Evolutionary conservation across 2,113 vertebrate genomes (phyloP).

Genomic region (Chaetops frenatus): DNA sequence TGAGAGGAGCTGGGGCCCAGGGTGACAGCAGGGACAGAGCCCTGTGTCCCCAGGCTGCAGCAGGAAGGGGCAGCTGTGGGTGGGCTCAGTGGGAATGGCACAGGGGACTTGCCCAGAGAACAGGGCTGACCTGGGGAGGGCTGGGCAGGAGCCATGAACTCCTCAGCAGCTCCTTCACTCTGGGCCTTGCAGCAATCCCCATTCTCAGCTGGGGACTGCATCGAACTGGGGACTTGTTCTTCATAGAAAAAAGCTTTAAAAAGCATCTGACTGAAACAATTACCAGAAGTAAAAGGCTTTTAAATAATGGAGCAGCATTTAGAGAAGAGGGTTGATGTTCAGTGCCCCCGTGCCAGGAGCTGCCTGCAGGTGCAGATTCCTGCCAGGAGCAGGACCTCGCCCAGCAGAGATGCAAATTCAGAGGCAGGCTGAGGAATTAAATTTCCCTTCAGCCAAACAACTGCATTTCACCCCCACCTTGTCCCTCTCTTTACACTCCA

Average conservation of each 20-base stretch:
- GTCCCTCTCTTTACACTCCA: background rate
- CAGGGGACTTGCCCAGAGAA: background rate
- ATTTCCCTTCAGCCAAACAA: background rate
- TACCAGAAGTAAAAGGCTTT: background rate
- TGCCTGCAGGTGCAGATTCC: background rate
- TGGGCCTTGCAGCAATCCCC: background rate
- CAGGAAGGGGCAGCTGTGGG: background rate
- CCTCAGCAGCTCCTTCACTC: background rate
- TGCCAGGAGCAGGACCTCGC: background rate
- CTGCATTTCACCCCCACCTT: background rate
- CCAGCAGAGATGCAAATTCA: background rate
- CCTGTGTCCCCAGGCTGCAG: background rate
- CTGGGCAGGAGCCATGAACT: background rate
- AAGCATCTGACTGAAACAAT: background rate
- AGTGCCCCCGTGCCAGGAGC: background rate
- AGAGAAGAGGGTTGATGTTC: background rate
- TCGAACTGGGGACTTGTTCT: background rate
- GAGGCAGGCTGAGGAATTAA: background rate
- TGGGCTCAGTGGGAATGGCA: background rate
- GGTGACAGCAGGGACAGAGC: background rate
- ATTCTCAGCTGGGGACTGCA: background rate
- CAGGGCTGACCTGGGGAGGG: rapidly evolving
- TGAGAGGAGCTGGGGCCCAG: no score
- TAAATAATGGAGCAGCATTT: background rate
- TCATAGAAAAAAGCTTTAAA: background rate